Percentiles rank a stretch among this genome's conserved stretches.
These are phyloP conservation scores for Lepas anatifera DNA, from an alignment of 2,888 invertebrate species.

Conservation along the genomic window DNA sequence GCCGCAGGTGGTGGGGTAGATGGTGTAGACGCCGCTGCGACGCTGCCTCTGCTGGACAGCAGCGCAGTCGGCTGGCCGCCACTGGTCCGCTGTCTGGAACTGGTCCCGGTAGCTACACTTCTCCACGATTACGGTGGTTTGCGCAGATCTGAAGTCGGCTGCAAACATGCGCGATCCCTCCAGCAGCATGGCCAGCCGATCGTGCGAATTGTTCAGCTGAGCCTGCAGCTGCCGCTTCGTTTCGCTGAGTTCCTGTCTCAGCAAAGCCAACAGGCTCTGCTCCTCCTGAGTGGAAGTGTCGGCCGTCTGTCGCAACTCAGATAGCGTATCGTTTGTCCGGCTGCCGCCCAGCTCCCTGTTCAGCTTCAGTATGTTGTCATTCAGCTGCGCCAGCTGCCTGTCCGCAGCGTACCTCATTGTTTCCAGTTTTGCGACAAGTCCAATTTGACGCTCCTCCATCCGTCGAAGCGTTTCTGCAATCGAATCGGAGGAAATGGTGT, in stretches of 20 bases:
- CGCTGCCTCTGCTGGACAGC: background rate
- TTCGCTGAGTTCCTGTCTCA: background rate
- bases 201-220: background rate
- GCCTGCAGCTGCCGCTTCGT: background rate
- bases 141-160: background rate
- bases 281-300: background rate
- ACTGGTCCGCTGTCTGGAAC: background rate
- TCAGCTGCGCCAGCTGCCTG: background rate
- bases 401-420: background rate
- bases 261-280: background rate
- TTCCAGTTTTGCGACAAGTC: background rate
- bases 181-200: background rate
- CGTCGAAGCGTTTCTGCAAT: too few species aligned
- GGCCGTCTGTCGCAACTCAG: background rate
- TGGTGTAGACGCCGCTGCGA: slow-evolving; percentile 3
- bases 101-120: background rate
- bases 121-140: background rate
- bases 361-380: background rate
- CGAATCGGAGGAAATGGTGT: too few species aligned
- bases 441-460: background rate
- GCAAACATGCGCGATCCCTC: background rate
- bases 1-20: background rate
- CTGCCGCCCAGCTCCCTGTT: background rate
- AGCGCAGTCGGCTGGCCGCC: background rate
- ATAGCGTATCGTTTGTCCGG: background rate